Conservation (phyloP, 2,888 invertebrate genomes). For the Tinea pellionella region DNA sequence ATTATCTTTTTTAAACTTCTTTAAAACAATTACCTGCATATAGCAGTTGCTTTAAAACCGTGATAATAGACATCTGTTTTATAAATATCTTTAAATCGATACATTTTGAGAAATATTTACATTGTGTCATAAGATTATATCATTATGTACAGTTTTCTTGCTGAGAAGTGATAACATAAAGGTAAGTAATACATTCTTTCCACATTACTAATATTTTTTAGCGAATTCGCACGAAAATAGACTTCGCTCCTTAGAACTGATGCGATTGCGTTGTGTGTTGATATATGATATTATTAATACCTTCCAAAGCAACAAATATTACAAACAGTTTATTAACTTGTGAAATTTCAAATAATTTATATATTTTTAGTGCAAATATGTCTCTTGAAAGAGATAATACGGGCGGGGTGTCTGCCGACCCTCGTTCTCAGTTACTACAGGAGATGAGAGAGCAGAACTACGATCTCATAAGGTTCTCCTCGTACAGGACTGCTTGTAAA, state of each 20-base stretch:
- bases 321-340: no score
- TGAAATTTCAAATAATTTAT: not conserved
- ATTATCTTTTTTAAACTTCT: not conserved
- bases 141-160: constrained; percentile 1
- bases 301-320: no score
- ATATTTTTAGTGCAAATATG: constrained; percentile 26
- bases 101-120: constrained; percentile 37
- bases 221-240: not conserved
- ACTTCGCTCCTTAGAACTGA: no score
- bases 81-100: constrained; percentile 40
- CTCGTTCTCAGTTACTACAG: constrained; percentile 81
- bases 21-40: not conserved
- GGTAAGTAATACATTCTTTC: not conserved
- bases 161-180: not conserved
- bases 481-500: constrained; percentile 97
- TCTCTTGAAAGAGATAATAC: constrained; percentile 52
- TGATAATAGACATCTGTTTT: not conserved
- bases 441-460: constrained; percentile 93
- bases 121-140: constrained; percentile 26
- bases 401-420: constrained; percentile 62
- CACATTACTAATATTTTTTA: not conserved
- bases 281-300: no score
- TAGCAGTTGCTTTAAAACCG: not conserved
- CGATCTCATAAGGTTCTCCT: constrained; percentile 96
- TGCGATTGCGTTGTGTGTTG: no score